phyloP scores from a whole-genome alignment of 2,888 invertebrate genomes.

The Heliconius ismenius region DNA sequence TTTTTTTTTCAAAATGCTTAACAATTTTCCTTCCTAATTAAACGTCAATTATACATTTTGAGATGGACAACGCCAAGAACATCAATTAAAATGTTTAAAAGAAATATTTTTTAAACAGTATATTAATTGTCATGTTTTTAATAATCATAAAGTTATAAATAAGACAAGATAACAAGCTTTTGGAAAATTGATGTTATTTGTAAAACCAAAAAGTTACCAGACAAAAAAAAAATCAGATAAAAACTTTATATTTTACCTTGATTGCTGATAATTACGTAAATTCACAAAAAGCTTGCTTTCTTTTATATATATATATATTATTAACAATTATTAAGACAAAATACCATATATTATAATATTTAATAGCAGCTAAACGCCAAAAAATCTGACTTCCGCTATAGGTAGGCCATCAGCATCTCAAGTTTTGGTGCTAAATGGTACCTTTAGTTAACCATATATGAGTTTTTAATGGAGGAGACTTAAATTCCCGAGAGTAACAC shows the following conservation, averaged over 20 bases:
- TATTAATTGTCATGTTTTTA: no score
- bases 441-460: constrained; percentile 52
- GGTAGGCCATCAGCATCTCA: constrained; percentile 51
- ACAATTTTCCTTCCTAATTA: background rate
- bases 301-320: background rate
- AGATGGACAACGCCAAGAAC: background rate
- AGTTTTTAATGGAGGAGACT: constrained; percentile 61
- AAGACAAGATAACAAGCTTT: background rate
- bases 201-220: background rate
- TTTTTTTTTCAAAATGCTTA: no score
- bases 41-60: background rate
- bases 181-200: background rate
- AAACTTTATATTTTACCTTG: background rate
- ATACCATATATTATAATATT: background rate
- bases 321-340: constrained; percentile 12
- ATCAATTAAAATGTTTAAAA: background rate
- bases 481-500: constrained; percentile 66
- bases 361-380: constrained; percentile 25
- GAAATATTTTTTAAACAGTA: background rate
- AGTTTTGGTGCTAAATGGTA: constrained; percentile 62
- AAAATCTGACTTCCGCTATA: constrained; percentile 29
- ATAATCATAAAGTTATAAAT: no score
- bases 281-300: background rate
- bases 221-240: background rate
- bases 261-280: background rate